Conservation (phyloP, 1,140 invertebrate species). For the Conus ventricosus region DNA sequence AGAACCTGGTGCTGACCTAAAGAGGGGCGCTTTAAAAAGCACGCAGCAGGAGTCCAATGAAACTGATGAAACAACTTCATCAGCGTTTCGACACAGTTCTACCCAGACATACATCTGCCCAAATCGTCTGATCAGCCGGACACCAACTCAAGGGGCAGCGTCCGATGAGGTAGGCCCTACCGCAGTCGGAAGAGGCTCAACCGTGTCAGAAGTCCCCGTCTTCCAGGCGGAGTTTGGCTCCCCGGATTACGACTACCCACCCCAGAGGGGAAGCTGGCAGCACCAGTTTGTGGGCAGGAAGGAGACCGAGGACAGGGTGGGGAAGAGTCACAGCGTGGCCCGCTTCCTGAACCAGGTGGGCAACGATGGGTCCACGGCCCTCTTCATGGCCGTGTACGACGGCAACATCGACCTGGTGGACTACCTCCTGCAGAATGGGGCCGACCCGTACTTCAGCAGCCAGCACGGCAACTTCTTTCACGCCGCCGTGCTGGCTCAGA, state of each 20-base stretch:
- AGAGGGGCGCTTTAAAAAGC: too few relatives aligned
- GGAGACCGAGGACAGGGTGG: neutral
- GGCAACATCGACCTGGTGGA: constrained; percentile 56
- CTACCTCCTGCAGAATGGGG: constrained; percentile 56
- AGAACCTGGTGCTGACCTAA: too few relatives aligned
- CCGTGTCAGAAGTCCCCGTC: neutral
- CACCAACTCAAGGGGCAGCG: neutral
- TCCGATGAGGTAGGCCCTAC: neutral
- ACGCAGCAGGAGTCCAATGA: too few relatives aligned
- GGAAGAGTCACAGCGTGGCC: neutral
- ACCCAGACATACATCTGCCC: neutral
- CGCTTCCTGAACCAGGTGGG: constrained; percentile 43
- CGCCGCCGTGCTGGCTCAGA: constrained; percentile 48
- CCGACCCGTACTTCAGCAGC: constrained; percentile 50
- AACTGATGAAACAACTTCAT: too few relatives aligned
- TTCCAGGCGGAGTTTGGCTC: constrained; percentile 29
- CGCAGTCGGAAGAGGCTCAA: neutral
- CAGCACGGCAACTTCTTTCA: constrained; percentile 52
- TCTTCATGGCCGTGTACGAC: constrained; percentile 63
- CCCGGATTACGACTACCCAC: neutral
- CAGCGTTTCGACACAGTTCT: neutral
- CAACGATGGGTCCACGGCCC: constrained; percentile 53
- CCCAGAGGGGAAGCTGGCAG: neutral
- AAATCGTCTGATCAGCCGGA: neutral
- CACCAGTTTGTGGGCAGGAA: neutral